Evolutionary conservation across 2,113 vertebrate genomes (phyloP).

Genomic region (human): DNA sequence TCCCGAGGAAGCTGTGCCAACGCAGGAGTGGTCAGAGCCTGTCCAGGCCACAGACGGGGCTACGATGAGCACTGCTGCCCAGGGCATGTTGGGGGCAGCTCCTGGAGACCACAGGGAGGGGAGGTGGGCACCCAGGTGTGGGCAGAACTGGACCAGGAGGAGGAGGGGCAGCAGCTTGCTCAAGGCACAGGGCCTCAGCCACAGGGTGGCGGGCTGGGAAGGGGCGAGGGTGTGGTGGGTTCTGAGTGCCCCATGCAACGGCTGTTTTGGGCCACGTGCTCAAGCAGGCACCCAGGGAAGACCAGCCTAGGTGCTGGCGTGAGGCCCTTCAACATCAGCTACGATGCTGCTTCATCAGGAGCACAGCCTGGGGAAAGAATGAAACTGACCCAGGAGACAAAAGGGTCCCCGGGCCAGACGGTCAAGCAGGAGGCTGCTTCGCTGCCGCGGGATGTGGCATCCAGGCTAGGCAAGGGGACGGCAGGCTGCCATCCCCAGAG

Average conservation of each 20-base stretch:
- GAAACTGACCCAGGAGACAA: too few species aligned
- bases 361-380: not conserved
- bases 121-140: not conserved
- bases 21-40: too few species aligned
- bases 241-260: too few species aligned
- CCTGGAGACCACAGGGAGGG: not conserved
- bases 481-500: not conserved
- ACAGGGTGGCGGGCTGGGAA: not conserved
- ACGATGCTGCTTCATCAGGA: accelerated
- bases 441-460: not conserved
- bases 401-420: accelerated
- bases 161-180: not conserved
- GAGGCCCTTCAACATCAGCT: not conserved
- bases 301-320: not conserved
- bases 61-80: not conserved
- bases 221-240: accelerated
- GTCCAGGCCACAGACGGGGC: not conserved
- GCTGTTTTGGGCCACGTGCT: not conserved
- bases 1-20: not conserved
- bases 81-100: not conserved
- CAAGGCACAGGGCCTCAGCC: too few species aligned
- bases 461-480: too few species aligned
- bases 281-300: too few species aligned
- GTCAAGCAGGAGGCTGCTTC: not conserved
- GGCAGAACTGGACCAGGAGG: not conserved